These are phyloP conservation scores for Trissolcus brochymenae DNA, from an alignment of 2,888 invertebrate genomes.

Conservation along the genomic window DNA sequence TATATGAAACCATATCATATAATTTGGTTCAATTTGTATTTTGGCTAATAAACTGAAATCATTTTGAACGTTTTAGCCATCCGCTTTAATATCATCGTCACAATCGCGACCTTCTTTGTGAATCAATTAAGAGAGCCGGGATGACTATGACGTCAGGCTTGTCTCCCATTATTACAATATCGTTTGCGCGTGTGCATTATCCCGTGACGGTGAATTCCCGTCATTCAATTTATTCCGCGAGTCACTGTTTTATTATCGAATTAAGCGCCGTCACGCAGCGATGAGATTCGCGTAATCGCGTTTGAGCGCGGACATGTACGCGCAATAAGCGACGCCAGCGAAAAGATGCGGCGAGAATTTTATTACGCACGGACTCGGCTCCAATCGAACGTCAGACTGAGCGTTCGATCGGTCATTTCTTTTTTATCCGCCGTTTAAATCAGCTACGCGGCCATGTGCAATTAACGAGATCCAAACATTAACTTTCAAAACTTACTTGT, in stretches of 20 bases:
- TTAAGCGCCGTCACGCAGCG: slow-evolving; percentile 55
- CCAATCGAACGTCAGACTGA: slow-evolving; percentile 33
- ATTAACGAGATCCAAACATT: too few species aligned
- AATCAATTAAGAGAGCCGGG: slow-evolving; percentile 23
- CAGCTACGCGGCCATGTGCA: slow-evolving; percentile 9
- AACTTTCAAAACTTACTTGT: slow-evolving; percentile 81
- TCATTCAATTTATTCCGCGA: slow-evolving; percentile 56
- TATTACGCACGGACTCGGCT: slow-evolving; percentile 54
- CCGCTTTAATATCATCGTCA: too few species aligned
- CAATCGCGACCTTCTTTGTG: too few species aligned
- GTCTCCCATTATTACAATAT: slow-evolving; percentile 27
- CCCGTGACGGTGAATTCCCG: slow-evolving; percentile 37
- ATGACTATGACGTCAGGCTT: slow-evolving; percentile 28
- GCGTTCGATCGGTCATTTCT: background rate
- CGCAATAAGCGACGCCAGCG: slow-evolving; percentile 52
- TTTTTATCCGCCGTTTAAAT: slow-evolving; percentile 11
- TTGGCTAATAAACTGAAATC: too few species aligned
- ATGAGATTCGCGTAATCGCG: slow-evolving; percentile 53
- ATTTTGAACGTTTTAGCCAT: too few species aligned
- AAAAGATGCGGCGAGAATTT: slow-evolving; percentile 52
- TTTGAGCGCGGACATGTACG: slow-evolving; percentile 45
- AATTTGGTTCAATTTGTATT: too few species aligned
- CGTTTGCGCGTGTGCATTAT: slow-evolving; percentile 39
- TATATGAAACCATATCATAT: too few species aligned
- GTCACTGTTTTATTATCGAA: slow-evolving; percentile 57